A percentile compares a stretch with the other conserved stretches of the same genome.
Conservation (phyloP, 92 coral and sea anemone species). For the Phenganax subtilis region DNA sequence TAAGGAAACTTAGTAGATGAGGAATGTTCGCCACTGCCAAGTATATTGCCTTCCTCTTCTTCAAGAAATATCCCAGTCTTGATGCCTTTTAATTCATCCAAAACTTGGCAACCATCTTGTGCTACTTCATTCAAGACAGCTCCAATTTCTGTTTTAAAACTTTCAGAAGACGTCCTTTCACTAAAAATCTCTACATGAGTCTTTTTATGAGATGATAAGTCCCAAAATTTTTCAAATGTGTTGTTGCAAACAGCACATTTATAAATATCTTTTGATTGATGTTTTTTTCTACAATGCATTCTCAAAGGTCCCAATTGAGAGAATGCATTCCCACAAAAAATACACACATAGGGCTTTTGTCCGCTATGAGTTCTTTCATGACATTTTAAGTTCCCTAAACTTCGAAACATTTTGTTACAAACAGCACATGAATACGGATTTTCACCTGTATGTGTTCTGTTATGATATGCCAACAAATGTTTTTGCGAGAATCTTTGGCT, state of each 20-base stretch:
- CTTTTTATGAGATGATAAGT: slow-evolving; percentile 9
- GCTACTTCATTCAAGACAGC: background rate
- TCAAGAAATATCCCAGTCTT: background rate
- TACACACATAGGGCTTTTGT: background rate
- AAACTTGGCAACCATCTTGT: background rate
- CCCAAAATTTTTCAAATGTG: background rate
- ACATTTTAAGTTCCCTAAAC: background rate
- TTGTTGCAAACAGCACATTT: background rate
- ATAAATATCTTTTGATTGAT: slow-evolving; percentile 4
- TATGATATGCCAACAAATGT: slow-evolving; percentile 15
- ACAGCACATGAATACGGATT: background rate
- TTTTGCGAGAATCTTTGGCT: slow-evolving; percentile 4
- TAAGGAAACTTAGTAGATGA: background rate
- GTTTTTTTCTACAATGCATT: slow-evolving; percentile 1
- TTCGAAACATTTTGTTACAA: slow-evolving; percentile 12
- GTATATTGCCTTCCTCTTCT: background rate
- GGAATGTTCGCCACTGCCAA: no score
- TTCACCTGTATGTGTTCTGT: slow-evolving; percentile 8
- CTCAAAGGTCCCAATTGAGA: slow-evolving; percentile 13
- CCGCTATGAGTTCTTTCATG: slow-evolving; percentile 20
- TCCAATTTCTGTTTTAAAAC: background rate
- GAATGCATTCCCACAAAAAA: background rate
- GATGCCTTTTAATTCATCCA: background rate
- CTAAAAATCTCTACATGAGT: background rate
- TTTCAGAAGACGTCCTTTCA: background rate